Conservation (phyloP, 2,113 vertebrate genomes). For the Odocoileus hemionus region DNA sequence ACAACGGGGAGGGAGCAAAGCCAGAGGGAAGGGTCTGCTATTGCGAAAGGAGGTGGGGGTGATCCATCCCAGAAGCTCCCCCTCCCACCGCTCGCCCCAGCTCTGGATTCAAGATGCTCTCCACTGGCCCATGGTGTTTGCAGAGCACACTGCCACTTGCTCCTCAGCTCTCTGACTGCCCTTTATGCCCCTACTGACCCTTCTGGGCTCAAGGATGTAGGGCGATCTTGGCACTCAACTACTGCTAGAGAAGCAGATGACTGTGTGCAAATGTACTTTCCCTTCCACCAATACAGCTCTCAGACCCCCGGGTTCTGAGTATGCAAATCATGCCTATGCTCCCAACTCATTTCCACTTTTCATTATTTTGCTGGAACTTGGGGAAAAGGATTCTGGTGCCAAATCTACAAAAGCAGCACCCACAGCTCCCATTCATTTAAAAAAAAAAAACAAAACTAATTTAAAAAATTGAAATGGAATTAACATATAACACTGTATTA, state of each 20-base stretch:
- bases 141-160: not conserved
- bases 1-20: fast-evolving
- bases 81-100: not conserved
- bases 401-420: not conserved
- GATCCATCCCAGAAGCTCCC: not conserved
- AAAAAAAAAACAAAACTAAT: not conserved
- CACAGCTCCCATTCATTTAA: not conserved
- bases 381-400: not conserved
- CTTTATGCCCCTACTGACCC: not conserved
- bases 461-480: not conserved
- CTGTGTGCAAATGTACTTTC: not conserved
- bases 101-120: not conserved
- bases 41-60: not conserved
- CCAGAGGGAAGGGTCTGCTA: not conserved
- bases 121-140: not conserved
- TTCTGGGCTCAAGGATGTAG: not conserved
- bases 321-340: not conserved
- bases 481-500: not conserved
- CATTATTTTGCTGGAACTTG: not conserved
- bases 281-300: not conserved
- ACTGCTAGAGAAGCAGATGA: not conserved
- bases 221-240: no score
- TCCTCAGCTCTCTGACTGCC: not conserved
- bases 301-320: not conserved
- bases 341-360: not conserved